Percentiles rank a stretch among this genome's conserved stretches.
These are phyloP conservation scores for Sisor rabdophorus DNA, from an alignment of 2,113 vertebrate genomes.

Conservation along the genomic window DNA sequence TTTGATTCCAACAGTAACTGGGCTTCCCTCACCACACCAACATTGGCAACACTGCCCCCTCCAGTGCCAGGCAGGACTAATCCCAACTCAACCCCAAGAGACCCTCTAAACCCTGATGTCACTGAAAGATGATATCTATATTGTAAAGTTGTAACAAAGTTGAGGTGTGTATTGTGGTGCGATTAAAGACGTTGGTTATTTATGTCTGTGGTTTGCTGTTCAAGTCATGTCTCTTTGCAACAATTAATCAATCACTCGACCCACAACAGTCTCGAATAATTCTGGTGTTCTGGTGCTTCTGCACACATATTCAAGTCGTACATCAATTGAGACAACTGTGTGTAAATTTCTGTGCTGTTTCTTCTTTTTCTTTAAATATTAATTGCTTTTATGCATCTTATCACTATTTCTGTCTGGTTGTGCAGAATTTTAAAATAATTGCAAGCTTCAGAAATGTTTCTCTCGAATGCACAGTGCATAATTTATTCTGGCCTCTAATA, in stretches of 20 bases:
- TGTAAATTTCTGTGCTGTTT: conserved; percentile 60
- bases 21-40: conserved; percentile 61
- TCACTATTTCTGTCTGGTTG: neutral
- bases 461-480: neutral
- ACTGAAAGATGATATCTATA: conserved; percentile 74
- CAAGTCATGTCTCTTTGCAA: conserved; percentile 48
- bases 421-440: neutral
- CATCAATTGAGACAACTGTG: conserved; percentile 43
- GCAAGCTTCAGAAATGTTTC: conserved; percentile 8
- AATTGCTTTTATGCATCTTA: neutral
- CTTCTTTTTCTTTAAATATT: conserved; percentile 25
- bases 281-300: conserved; percentile 49
- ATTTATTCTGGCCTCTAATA: neutral
- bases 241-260: conserved; percentile 25
- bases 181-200: conserved; percentile 27
- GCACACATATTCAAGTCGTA: conserved; percentile 45
- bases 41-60: conserved; percentile 73
- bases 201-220: conserved; percentile 59
- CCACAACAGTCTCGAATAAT: conserved; percentile 12
- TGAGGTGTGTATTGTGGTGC: conserved; percentile 36
- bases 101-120: conserved; percentile 64
- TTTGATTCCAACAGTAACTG: conserved; percentile 68
- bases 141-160: conserved; percentile 60
- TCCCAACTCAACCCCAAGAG: conserved; percentile 52
- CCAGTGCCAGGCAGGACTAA: conserved; percentile 71